Evolutionary conservation across 2,888 invertebrate species (phyloP).

Genomic region (Hydriomena furcata): DNA sequence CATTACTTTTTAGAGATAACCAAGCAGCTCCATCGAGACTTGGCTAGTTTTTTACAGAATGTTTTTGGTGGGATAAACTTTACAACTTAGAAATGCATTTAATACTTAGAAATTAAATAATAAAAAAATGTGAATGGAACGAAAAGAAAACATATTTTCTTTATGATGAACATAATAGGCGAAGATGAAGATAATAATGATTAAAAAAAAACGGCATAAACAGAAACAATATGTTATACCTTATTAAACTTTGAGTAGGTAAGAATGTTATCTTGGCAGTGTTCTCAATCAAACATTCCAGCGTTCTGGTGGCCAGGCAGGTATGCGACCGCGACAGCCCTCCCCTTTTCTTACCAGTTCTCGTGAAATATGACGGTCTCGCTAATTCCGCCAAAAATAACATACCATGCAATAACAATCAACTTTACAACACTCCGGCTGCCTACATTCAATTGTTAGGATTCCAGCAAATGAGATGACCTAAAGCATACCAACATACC

Average conservation of each 20-base stretch:
- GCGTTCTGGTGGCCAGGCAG: conserved; percentile 38
- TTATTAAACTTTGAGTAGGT: no score
- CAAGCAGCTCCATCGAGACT: no score
- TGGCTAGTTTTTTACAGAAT: no score
- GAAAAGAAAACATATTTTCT: no score
- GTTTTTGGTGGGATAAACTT: no score
- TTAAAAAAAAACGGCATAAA: no score
- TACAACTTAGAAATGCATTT: conserved; percentile 12
- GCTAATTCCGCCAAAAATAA: conserved; percentile 55
- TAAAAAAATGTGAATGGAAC: no score
- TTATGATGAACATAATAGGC: no score
- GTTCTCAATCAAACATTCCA: conserved; percentile 43
- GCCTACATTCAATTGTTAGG: conserved; percentile 29
- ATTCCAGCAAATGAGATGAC: conserved; percentile 43
- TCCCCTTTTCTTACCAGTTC: conserved; percentile 58
- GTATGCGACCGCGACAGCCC: conserved; percentile 48
- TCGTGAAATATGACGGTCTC: conserved; percentile 72
- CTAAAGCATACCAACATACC: conserved; percentile 52
- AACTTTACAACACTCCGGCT: conserved; percentile 38
- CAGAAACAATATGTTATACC: no score
- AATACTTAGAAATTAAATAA: neutral
- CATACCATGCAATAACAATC: conserved; percentile 52
- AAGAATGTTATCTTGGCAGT: conserved; percentile 38
- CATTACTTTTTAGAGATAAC: no score
- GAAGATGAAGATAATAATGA: no score